These are phyloP conservation scores for Nothocercus julius DNA, from an alignment of 2,113 vertebrate genomes.

Conservation along the genomic window DNA sequence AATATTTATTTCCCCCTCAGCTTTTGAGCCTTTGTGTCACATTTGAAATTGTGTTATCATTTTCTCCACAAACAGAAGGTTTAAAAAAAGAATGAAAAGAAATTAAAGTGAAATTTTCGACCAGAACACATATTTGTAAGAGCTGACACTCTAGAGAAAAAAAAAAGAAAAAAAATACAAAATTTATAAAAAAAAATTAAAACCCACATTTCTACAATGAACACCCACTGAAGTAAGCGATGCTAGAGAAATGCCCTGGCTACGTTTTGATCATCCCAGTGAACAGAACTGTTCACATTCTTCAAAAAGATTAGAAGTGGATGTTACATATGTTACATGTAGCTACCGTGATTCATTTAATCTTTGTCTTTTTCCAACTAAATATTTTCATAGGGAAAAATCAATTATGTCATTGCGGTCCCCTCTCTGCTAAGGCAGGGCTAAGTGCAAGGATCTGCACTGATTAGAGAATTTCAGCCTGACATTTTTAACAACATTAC, in stretches of 20 bases:
- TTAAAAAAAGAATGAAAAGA: neutral
- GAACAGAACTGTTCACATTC: neutral
- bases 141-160: neutral
- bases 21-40: neutral
- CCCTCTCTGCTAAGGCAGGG: neutral
- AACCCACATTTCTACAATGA: neutral
- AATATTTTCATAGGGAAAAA: conserved; percentile 45
- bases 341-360: conserved; percentile 20
- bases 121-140: neutral
- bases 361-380: conserved; percentile 36
- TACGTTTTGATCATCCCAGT: neutral
- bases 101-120: neutral
- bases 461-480: neutral
- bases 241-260: neutral
- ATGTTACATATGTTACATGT: neutral
- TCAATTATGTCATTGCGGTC: conserved; percentile 14
- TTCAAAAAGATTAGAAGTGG: conserved; percentile 10
- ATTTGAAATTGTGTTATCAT: neutral
- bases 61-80: neutral
- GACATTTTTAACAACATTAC: neutral
- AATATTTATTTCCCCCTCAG: too few relatives aligned
- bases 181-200: neutral
- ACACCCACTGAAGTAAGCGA: neutral
- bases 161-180: neutral
- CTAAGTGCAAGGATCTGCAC: neutral